Percentiles rank a stretch among this genome's conserved stretches.
Evolutionary conservation across 2,888 invertebrate species (phyloP).

Genomic region (Ischnus inquisitorius): DNA sequence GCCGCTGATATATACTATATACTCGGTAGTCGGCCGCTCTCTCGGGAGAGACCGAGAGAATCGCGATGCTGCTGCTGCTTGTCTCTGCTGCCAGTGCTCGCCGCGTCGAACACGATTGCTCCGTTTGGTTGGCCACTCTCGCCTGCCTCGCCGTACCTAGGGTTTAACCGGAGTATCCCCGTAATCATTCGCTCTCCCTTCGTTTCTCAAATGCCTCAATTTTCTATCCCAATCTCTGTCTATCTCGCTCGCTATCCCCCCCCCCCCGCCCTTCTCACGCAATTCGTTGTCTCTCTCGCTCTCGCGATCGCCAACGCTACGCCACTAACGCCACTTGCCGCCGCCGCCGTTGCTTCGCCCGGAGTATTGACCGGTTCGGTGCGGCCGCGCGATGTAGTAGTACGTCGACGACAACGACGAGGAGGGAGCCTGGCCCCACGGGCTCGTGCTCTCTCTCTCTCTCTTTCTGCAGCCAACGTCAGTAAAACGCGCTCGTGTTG

Average conservation of each 20-base stretch:
- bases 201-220: slow-evolving; percentile 16
- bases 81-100: slow-evolving; percentile 46
- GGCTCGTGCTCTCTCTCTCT: too few relatives aligned
- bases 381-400: slow-evolving; percentile 70
- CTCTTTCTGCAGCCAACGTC: not conserved
- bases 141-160: slow-evolving; percentile 27
- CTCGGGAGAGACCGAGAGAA: slow-evolving; percentile 61
- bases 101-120: slow-evolving; percentile 67
- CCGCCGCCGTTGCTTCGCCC: slow-evolving; percentile 80
- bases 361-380: slow-evolving; percentile 84
- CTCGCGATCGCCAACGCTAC: slow-evolving; percentile 47
- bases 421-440: slow-evolving; percentile 43
- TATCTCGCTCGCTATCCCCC: slow-evolving; percentile 1
- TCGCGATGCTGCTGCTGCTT: slow-evolving; percentile 50
- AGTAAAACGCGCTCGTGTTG: slow-evolving; percentile 1
- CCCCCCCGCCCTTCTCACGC: slow-evolving; percentile 12
- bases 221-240: slow-evolving; percentile 9
- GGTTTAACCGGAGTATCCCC: slow-evolving; percentile 30
- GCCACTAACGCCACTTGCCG: slow-evolving; percentile 59
- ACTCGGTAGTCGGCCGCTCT: slow-evolving; percentile 49
- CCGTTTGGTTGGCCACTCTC: slow-evolving; percentile 54
- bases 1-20: slow-evolving; percentile 40
- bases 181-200: slow-evolving; percentile 14
- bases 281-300: slow-evolving; percentile 53
- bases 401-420: slow-evolving; percentile 62